phyloP scores from a whole-genome alignment of 2,113 vertebrate genomes.

The Pelmatolapia mariae region DNA sequence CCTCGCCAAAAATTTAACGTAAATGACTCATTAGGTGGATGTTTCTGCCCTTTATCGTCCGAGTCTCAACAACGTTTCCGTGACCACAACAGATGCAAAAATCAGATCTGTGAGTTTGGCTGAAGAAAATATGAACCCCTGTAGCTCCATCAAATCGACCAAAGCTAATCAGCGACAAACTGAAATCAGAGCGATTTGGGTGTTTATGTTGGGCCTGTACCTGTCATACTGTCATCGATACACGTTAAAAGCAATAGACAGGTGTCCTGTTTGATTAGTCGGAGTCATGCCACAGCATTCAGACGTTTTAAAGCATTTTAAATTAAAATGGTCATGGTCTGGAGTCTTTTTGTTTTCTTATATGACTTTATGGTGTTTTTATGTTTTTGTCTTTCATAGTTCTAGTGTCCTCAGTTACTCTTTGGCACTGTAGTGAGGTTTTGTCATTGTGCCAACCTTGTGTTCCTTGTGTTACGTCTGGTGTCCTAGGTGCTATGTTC shows the following conservation, averaged over 20 bases:
- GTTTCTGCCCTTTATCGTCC: background rate
- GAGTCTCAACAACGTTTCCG: background rate
- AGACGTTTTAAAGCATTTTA: no score
- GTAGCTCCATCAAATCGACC: background rate
- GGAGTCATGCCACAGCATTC: background rate
- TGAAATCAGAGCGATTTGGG: background rate
- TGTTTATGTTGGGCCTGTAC: background rate
- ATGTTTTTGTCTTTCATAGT: background rate
- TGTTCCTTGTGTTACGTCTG: background rate
- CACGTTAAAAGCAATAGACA: background rate
- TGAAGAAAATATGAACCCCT: background rate
- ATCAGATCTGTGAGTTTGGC: background rate
- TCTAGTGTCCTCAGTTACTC: background rate
- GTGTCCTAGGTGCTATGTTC: background rate
- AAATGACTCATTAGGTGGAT: background rate
- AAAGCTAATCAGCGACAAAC: background rate
- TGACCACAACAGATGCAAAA: background rate
- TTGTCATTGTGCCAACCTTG: background rate
- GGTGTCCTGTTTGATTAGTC: background rate
- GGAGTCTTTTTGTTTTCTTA: background rate
- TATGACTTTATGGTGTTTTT: background rate
- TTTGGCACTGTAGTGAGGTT: background rate
- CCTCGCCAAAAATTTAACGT: rapidly evolving
- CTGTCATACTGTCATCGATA: background rate
- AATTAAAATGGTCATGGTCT: background rate